Evolutionary conservation across 2,113 vertebrate genomes (phyloP).

Genomic region (Etheostoma spectabile): DNA sequence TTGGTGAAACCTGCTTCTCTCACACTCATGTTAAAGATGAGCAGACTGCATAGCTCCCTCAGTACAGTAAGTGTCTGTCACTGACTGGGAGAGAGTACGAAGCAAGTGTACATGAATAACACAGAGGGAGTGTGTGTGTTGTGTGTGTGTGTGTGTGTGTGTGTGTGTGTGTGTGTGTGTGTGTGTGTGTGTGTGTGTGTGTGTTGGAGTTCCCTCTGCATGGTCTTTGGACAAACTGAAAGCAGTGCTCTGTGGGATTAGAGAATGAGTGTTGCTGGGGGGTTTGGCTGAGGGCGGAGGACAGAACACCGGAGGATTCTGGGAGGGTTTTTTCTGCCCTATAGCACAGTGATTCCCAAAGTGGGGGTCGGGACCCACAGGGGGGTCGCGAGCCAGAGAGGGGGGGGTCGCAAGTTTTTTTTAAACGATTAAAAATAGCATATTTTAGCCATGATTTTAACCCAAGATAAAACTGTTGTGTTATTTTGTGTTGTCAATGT

Average conservation of each 20-base stretch:
- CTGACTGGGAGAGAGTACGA: constrained; percentile 48
- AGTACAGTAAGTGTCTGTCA: constrained; percentile 39
- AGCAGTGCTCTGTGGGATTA: constrained; percentile 93
- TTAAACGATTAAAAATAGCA: too few relatives aligned
- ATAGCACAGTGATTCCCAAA: too few relatives aligned
- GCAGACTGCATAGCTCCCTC: constrained; percentile 2
- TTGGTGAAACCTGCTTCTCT: background rate
- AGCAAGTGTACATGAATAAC: constrained; percentile 14
- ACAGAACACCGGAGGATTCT: constrained; percentile 85
- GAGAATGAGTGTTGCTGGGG: constrained; percentile 78
- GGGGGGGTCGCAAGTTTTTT: too few relatives aligned
- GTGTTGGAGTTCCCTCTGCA: constrained; percentile 77
- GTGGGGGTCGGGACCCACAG: too few relatives aligned
- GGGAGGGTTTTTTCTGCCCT: constrained; percentile 76
- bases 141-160: background rate
- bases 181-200: constrained; percentile 19
- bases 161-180: constrained; percentile 5
- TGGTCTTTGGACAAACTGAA: constrained; percentile 89
- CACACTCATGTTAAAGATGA: constrained; percentile 3
- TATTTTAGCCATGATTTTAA: too few relatives aligned
- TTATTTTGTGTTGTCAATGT: too few relatives aligned
- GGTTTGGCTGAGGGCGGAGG: constrained; percentile 54
- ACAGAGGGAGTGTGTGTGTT: constrained; percentile 4
- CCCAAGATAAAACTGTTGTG: too few relatives aligned
- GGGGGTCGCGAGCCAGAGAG: too few relatives aligned